Evolutionary conservation across 2,113 vertebrate genomes (phyloP), one percentile per base, ranked within the genome.

Genomic region (Catharus bicknelli): DNA sequence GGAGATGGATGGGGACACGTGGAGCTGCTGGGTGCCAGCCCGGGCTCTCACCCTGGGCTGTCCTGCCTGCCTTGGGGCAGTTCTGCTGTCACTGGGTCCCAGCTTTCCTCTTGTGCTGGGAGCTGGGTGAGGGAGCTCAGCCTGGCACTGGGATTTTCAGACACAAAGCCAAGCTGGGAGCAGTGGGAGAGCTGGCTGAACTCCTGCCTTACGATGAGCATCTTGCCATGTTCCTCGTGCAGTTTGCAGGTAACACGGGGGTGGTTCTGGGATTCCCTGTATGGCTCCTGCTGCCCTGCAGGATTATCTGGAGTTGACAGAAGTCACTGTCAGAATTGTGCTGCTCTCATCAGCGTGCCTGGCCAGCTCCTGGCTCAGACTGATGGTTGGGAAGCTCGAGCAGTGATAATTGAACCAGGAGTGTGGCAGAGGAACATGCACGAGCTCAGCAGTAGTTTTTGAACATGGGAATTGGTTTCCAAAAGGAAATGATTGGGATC

Each of bases 1-100:
- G 90, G 84, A 97, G 96, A 98, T 64, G 91, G 98, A 98, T 96
- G 96, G 97, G 82, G 91, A 97, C 98, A 98, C 86, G 27, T 98
- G 97, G 82, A 78, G 95, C 94, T 68, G 63, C 95, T n/a, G 64
- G 73, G 81, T 88, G 97, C 96, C 96, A 96, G 96, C 94, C 66
- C 87, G 95, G 86, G 88, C 97, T 94, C 95, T 87, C 61, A 7
- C 32, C 92, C 94, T 67, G 91, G 77, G 75, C 87, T 95, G 96
- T 84, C 54, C 92, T 93, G 75, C 54, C 92, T 93, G 75, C 94
- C 95, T 73, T 2, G 1, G 67, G 78, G 68, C 81, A 70, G 54
- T 76, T 83, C 61, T 91, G 66, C 87, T 79, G 50, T 92, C 90
- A 38, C 82, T 74, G 53, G 91, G 93, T 97, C 92, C 97, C 74